These are phyloP conservation scores for Pangasius djambal DNA, from an alignment of 2,797 vertebrate species.

Conservation along the genomic window DNA sequence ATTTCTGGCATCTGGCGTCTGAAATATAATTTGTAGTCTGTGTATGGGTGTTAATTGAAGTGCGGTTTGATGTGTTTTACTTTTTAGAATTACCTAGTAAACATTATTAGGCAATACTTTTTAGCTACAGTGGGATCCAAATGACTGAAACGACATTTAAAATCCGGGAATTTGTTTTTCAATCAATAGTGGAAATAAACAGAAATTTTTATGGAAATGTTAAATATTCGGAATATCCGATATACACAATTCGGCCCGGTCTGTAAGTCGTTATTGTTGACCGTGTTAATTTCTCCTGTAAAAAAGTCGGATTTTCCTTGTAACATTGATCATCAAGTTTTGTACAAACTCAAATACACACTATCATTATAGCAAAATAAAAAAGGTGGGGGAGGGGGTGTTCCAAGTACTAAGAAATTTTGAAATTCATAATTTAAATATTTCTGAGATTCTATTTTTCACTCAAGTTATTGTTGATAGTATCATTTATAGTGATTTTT, in stretches of 20 bases:
- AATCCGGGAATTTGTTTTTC: background rate
- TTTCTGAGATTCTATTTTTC: too few species aligned
- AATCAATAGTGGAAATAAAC: background rate
- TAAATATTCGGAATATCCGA: background rate
- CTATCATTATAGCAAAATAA: too few species aligned
- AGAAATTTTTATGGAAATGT: background rate
- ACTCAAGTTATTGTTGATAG: too few species aligned
- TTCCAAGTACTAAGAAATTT: background rate
- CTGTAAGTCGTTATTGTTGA: too few species aligned
- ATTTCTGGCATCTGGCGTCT: background rate
- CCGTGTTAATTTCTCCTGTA: too few species aligned
- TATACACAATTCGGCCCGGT: too few species aligned
- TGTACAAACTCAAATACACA: background rate
- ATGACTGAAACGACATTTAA: background rate
- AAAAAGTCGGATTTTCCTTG: too few species aligned
- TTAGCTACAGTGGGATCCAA: background rate
- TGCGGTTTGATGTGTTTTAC: too few species aligned
- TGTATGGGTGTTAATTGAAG: too few species aligned
- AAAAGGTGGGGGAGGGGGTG: rapidly evolving
- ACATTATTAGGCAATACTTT: background rate
- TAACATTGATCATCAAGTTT: background rate
- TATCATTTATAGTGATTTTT: too few species aligned
- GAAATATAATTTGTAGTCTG: background rate
- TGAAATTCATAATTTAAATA: too few species aligned
- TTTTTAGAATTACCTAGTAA: too few species aligned